Base-by-base conservation (phyloP, 37 sponge, comb jelly and placozoan genomes). In the Cladorhizidae sp. region DNA sequence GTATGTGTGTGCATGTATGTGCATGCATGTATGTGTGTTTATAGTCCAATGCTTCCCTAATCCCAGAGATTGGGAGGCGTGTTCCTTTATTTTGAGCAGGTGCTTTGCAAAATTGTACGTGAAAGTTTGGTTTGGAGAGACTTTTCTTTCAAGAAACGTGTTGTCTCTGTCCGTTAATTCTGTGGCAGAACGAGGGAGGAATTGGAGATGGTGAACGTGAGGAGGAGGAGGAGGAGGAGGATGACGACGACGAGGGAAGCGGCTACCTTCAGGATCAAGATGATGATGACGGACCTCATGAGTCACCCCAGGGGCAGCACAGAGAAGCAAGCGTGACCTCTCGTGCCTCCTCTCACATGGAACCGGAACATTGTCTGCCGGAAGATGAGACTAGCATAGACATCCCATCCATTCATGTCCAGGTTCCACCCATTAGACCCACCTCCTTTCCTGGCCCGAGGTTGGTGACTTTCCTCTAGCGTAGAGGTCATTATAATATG, bases 341-440 rank as follows among this genome's bases (percentile, higher is more conserved):
- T 0, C 56, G 20, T 21, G 31, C 80, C 33, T 17, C 75, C 43
- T 64, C 65, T 12, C 39, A 49, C 45, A 8, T 21, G 21, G 84
- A 65, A 67, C 52, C 28, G 5, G 81, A 65, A 23, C 38, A n/a
- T 11, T 80, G 81, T 35, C 75, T 86, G 64, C 87, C 87, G 8
- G 87, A 86, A 20, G 81, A 86, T 36, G 87, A 86, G 69, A 57
- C 65, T 15, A 70, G 70, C 62, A 57, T 85, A 37, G 62, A 70
- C 26, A 70, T 71, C 56, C 67, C 69, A 7, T 14, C 54, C 54
- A 62, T 36, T 26, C 57, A 52, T 43, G 70, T 45, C 40, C 80
- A 79, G 36, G 39, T 54, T 35, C 73, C 43, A 36, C 74, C 57
- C 61, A 40, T 36, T 8, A 39, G 74, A 22, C 83, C 74, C n/a